Evolutionary conservation across 2,797 vertebrate species (phyloP).

Genomic region (Hyperoplus lanceolatus): DNA sequence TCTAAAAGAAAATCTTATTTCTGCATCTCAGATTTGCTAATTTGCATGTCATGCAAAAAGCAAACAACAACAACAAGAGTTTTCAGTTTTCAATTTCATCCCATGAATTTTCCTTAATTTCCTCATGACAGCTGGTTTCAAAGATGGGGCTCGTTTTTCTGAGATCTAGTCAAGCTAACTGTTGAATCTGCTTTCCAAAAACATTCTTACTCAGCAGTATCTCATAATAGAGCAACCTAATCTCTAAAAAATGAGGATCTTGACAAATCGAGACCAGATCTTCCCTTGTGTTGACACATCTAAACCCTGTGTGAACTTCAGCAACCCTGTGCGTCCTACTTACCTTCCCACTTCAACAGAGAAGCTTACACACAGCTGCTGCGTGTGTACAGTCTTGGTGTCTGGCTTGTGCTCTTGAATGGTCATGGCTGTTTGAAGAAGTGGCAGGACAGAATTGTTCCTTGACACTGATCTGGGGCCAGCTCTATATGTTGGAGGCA

Average conservation of each 20-base stretch:
- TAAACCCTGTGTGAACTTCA: conserved; percentile 25
- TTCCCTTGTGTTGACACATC: conserved; percentile 42
- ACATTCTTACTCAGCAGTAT: conserved; percentile 1
- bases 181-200: conserved; percentile 20
- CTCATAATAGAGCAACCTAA: conserved; percentile 18
- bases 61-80: conserved; percentile 25
- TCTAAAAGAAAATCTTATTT: conserved; percentile 44
- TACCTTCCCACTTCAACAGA: conserved; percentile 33
- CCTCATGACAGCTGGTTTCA: conserved; percentile 55
- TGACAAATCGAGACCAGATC: conserved; percentile 69
- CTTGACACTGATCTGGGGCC: conserved; percentile 61
- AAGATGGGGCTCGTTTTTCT: conserved; percentile 69
- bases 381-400: conserved; percentile 58
- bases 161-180: conserved; percentile 51
- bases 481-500: conserved; percentile 5
- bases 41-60: conserved; percentile 78
- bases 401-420: conserved; percentile 61
- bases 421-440: conserved; percentile 44
- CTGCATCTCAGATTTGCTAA: conserved; percentile 59
- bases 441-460: conserved; percentile 60
- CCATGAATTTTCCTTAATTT: conserved; percentile 61
- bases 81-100: conserved; percentile 48
- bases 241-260: conserved; percentile 51
- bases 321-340: conserved; percentile 25
- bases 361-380: conserved; percentile 71